phyloP scores from a whole-genome alignment of 2,797 vertebrate species.

The Graptemys geographica region DNA sequence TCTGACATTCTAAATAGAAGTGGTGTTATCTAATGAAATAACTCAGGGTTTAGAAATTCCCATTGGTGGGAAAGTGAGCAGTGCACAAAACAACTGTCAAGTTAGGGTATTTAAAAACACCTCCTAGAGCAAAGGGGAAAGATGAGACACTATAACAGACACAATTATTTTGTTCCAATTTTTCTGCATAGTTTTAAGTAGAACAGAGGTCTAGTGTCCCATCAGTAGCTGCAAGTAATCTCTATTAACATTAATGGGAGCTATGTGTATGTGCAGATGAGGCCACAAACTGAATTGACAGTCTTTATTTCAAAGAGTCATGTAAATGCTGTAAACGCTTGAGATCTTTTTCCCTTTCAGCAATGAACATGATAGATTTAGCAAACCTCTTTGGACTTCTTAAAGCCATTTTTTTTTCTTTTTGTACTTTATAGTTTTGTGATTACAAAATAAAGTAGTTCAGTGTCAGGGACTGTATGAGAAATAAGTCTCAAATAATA shows the following conservation, averaged over 20 bases:
- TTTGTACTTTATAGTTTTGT: constrained; percentile 14
- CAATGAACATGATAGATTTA: not conserved
- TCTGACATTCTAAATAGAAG: constrained; percentile 66
- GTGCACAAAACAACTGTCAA: constrained; percentile 10
- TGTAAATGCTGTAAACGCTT: not conserved
- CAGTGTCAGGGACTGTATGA: not conserved
- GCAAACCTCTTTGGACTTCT: not conserved
- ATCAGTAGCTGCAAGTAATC: not conserved
- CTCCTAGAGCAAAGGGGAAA: not conserved
- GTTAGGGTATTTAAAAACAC: constrained; percentile 18
- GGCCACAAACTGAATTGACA: not conserved
- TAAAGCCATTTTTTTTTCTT: not conserved
- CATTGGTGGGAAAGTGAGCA: constrained; percentile 9
- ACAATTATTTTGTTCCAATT: not conserved
- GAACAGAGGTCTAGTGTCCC: not conserved
- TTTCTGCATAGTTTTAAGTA: constrained; percentile 31
- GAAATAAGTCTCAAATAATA: not conserved
- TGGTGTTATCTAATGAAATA: constrained; percentile 60
- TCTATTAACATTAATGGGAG: not conserved
- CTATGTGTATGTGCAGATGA: not conserved
- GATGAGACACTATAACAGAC: not conserved
- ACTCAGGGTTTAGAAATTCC: constrained; percentile 36
- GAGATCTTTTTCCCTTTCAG: not conserved
- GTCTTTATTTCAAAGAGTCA: not conserved
- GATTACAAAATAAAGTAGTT: constrained; percentile 11